Conservation (phyloP, 2,797 vertebrate species). For the Buphagus erythrorhynchus region DNA sequence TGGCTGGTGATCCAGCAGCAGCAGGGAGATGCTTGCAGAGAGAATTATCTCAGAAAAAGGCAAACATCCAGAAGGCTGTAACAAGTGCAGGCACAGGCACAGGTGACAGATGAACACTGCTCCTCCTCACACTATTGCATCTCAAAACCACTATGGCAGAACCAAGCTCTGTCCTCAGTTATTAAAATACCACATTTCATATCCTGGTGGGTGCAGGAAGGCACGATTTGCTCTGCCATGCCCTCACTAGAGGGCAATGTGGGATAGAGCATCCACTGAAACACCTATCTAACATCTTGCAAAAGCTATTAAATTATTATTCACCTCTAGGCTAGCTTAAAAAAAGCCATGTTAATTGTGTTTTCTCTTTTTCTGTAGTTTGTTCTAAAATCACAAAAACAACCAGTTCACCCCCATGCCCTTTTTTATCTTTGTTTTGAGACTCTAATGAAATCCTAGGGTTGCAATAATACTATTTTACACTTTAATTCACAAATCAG, state of each 20-base stretch:
- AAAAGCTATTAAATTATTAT: background rate
- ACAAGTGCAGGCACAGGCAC: background rate
- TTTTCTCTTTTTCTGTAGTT: background rate
- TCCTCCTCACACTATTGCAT: accelerated
- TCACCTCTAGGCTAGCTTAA: background rate
- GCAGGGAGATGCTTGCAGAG: background rate
- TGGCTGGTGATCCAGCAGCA: background rate
- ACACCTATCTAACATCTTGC: background rate
- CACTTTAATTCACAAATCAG: background rate
- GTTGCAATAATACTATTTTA: background rate
- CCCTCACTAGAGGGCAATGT: constrained; percentile 69
- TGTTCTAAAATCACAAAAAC: background rate
- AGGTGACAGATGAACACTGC: background rate
- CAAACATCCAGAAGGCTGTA: accelerated
- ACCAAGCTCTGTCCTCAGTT: background rate
- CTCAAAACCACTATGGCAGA: background rate
- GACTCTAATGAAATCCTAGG: background rate
- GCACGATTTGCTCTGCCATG: background rate
- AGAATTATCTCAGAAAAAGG: background rate
- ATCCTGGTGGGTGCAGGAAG: background rate
- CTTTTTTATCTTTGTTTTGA: background rate
- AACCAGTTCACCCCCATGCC: background rate
- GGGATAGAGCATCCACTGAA: constrained; percentile 1
- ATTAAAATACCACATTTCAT: background rate
- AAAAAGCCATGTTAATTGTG: background rate